Evolutionary conservation across 2,797 vertebrate genomes (phyloP).

Genomic region (Scolopax rusticola): DNA sequence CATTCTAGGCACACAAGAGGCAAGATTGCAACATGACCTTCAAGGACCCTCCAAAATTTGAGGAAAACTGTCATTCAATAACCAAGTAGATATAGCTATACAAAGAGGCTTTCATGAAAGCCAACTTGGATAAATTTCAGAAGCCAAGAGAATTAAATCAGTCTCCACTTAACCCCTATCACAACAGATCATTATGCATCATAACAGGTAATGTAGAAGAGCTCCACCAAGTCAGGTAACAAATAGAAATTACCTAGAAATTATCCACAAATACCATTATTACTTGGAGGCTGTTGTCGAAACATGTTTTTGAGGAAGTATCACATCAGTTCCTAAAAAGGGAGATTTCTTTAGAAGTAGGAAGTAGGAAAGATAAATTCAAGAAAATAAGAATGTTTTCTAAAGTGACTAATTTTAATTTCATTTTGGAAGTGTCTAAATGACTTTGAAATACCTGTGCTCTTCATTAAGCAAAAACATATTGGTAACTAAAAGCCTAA

Average conservation of each 20-base stretch:
- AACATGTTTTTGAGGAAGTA: background rate
- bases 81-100: background rate
- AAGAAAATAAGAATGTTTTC: background rate
- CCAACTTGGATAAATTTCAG: background rate
- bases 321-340: background rate
- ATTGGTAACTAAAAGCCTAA: background rate
- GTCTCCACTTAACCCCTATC: background rate
- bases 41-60: background rate
- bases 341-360: background rate
- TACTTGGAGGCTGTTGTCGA: background rate
- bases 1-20: background rate
- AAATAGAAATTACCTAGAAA: background rate
- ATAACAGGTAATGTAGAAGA: background rate
- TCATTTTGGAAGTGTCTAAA: background rate
- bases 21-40: background rate
- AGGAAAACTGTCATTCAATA: background rate
- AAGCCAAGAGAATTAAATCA: background rate
- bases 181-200: background rate
- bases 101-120: background rate
- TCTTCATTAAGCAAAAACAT: background rate
- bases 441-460: background rate
- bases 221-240: background rate
- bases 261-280: background rate
- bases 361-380: background rate
- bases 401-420: background rate